Evolutionary conservation across 2,797 vertebrate genomes (phyloP), one percentile per base, ranked within the genome.

Genomic region (Oryzias dopingdopingensis): DNA sequence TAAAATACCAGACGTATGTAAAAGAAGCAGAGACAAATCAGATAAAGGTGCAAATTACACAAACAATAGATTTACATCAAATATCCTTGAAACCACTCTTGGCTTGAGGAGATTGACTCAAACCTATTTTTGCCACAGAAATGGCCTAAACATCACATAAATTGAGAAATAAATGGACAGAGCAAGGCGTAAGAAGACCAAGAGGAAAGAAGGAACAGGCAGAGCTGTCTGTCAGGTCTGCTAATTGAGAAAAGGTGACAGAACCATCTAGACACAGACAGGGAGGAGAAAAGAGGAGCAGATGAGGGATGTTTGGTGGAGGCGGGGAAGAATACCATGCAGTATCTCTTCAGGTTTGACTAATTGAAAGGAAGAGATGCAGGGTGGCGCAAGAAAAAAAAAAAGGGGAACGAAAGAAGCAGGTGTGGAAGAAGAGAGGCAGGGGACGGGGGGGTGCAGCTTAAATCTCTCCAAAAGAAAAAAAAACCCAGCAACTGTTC

Each of bases 231-330:
- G 87, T 90, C 87, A 88, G 70, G 77, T 79, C 65, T 18, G 42
- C 88, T 91, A 90, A 92, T 89, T 90, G 86, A 90, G 85, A 89
- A 90, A 90, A 90, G 86, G 83, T 88, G 89, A 90, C 88, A 90
- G 86, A 89, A 81, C 70, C 80, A 88, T 88, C 74, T 79, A 85
- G 85, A 86, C 77, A 82, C 70, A 63, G 77, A 82, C 64, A 73
- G 70, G 79, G 86, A 83, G 82, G 84, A 81, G 80, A 83, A 61
- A 67, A 73, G 52, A 49, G 69, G 66, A 66, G 57, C 63, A 79
- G 73, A 67, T 24, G 65, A 72, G 68, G 67, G 63, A 66, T 66
- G 68, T 76, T 78, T 76, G 83, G 77, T 14, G 43, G 68, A 81
- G 86, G 81, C 86, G 86, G 45, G 45, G 89, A 81, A 82, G 82